Evolutionary conservation across 2,888 invertebrate species (phyloP).

Genomic region (Cheilosia variabilis): DNA sequence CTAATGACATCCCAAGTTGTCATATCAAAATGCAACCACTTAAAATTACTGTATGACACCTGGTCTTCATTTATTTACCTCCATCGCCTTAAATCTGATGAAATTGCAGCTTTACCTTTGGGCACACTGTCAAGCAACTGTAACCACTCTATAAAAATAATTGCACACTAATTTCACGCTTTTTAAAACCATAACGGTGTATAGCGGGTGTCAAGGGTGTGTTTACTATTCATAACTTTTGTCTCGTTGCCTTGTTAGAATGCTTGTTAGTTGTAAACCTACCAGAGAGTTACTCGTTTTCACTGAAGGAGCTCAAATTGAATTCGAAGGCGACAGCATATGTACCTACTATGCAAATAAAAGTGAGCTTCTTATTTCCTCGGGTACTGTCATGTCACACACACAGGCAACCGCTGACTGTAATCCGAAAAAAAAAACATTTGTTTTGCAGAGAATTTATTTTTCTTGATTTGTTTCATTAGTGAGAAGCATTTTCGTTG

Average conservation of each 20-base stretch:
- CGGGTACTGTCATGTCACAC: background rate
- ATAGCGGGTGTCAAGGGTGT: background rate
- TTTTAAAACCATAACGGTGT: background rate
- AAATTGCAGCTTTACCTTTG: background rate
- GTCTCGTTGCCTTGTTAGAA: conserved; percentile 22
- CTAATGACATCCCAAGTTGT: too few relatives aligned
- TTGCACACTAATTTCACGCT: conserved; percentile 5
- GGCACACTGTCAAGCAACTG: background rate
- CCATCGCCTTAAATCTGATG: background rate
- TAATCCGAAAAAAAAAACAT: too few relatives aligned
- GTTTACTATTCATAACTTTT: conserved; percentile 33
- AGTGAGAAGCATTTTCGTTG: background rate
- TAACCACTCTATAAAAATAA: background rate
- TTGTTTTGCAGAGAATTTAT: too few relatives aligned
- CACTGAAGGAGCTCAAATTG: conserved; percentile 33
- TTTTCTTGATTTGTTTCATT: conserved; percentile 9
- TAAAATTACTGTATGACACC: background rate
- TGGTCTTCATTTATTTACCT: background rate
- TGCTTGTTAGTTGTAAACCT: conserved; percentile 18
- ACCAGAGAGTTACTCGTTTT: conserved; percentile 29
- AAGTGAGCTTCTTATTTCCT: background rate
- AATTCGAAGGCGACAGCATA: conserved; percentile 19
- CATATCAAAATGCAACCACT: background rate
- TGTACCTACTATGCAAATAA: conserved; percentile 8
- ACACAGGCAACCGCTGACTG: background rate